Percentiles rank a stretch among this genome's conserved stretches.
These are phyloP conservation scores for Chamaetylas fuelleborni DNA, from an alignment of 2,113 vertebrate genomes.

Conservation along the genomic window DNA sequence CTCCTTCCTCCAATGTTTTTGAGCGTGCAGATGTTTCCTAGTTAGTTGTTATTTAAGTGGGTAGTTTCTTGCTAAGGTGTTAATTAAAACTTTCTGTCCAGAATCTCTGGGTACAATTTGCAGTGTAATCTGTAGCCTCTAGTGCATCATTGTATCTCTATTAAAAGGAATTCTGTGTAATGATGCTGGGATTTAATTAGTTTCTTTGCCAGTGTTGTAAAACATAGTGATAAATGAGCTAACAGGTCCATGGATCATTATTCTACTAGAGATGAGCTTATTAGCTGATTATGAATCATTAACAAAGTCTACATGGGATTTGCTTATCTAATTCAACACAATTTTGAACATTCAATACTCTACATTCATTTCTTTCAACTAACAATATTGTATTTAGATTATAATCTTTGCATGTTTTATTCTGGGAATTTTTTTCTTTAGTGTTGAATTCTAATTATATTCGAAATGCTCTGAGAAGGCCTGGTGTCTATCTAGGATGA, in stretches of 20 bases:
- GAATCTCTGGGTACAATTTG: conserved; percentile 91
- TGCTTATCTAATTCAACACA: conserved; percentile 83
- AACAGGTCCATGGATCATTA: conserved; percentile 95
- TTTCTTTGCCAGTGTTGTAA: conserved; percentile 96
- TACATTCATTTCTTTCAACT: conserved; percentile 72
- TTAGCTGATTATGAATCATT: conserved; percentile 95
- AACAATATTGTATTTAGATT: conserved; percentile 67
- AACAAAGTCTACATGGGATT: conserved; percentile 85
- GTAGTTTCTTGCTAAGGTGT: conserved; percentile 79
- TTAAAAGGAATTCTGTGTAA: conserved; percentile 98
- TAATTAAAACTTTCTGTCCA: conserved; percentile 91
- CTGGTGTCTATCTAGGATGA: neutral
- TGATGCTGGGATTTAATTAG: conserved; percentile 99
- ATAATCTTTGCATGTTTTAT: conserved; percentile 55
- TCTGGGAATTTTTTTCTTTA: neutral
- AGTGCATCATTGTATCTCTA: conserved; percentile 97
- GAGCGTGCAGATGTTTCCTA: conserved; percentile 66
- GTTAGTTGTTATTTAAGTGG: conserved; percentile 78
- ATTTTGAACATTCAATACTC: conserved; percentile 79
- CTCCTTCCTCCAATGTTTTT: neutral
- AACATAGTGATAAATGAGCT: conserved; percentile 99
- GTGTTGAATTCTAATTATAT: conserved; percentile 43
- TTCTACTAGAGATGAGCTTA: conserved; percentile 90
- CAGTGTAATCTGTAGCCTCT: conserved; percentile 88
- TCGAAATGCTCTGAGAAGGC: neutral